Percentiles rank a stretch among this genome's conserved stretches.
These are phyloP conservation scores for Lasius fuliginosus DNA, from an alignment of 2,888 invertebrate species.

Conservation along the genomic window DNA sequence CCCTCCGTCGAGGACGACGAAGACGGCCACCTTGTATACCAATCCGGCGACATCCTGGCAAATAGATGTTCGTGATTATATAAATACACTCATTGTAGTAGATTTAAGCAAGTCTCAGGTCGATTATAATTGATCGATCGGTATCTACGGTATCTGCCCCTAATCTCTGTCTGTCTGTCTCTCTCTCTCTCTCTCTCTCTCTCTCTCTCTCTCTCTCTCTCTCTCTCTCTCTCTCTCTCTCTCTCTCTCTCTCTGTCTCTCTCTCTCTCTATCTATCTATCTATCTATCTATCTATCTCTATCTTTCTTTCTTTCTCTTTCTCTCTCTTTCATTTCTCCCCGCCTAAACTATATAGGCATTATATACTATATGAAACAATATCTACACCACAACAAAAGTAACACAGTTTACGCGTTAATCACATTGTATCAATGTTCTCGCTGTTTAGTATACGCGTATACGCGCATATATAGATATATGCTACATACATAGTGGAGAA, in stretches of 20 bases:
- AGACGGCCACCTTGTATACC: slow-evolving; percentile 99
- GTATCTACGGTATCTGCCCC: slow-evolving; percentile 75
- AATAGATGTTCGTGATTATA: slow-evolving; percentile 99
- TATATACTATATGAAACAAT: slow-evolving; percentile 59
- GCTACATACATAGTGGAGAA: slow-evolving; percentile 24
- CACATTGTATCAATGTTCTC: slow-evolving; percentile 52
- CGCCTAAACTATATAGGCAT: slow-evolving; percentile 52
- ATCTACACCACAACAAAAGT: slow-evolving; percentile 54
- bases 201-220: slow-evolving; percentile 55
- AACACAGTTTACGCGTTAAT: slow-evolving; percentile 59
- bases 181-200: slow-evolving; percentile 40
- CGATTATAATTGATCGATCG: slow-evolving; percentile 74
- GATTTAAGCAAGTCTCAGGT: slow-evolving; percentile 83
- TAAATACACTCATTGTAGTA: slow-evolving; percentile 86
- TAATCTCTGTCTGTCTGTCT: slow-evolving; percentile 66
- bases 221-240: slow-evolving; percentile 41
- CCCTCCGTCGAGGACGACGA: slow-evolving; percentile 99
- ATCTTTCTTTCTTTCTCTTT: slow-evolving; percentile 33
- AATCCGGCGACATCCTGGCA: slow-evolving; percentile 99
- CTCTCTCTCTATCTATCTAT: slow-evolving; percentile 42
- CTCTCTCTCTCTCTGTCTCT: slow-evolving; percentile 41
- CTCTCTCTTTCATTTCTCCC: slow-evolving; percentile 46
- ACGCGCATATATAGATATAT: slow-evolving; percentile 30
- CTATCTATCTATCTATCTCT: slow-evolving; percentile 29
- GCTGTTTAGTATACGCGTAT: slow-evolving; percentile 50